Conservation (phyloP, 2,797 vertebrate genomes). For the Cryptoprocta ferox region DNA sequence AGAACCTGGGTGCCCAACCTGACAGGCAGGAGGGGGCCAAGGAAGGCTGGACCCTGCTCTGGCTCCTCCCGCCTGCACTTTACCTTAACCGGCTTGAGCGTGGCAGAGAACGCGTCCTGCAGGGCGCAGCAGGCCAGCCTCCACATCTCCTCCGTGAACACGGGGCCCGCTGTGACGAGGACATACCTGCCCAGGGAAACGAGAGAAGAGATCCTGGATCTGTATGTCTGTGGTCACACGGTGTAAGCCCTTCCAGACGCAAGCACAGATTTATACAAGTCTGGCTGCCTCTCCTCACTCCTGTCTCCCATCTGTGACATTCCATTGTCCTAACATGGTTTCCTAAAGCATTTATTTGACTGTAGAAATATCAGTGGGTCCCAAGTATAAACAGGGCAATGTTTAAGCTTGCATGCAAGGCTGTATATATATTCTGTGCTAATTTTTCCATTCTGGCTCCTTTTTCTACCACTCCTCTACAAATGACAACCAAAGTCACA, state of each 20-base stretch:
- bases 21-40: rapidly evolving
- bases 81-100: slow-evolving; percentile 98
- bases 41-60: no score
- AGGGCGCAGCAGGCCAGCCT: slow-evolving; percentile 96
- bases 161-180: slow-evolving; percentile 95
- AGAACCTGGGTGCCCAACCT: rapidly evolving
- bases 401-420: background rate
- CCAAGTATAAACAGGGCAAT: background rate
- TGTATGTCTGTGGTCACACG: background rate
- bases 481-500: background rate
- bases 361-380: background rate
- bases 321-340: background rate
- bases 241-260: background rate
- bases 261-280: rapidly evolving
- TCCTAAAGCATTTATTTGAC: background rate
- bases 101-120: slow-evolving; percentile 97
- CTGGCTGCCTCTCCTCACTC: background rate
- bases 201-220: background rate
- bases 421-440: background rate
- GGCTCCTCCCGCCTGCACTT: background rate
- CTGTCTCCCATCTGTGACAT: background rate
- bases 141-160: slow-evolving; percentile 99
- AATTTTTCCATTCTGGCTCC: background rate
- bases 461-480: background rate
- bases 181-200: slow-evolving; percentile 91